phyloP scores from a whole-genome alignment of 2,888 invertebrate species.

The Melipona beecheii region DNA sequence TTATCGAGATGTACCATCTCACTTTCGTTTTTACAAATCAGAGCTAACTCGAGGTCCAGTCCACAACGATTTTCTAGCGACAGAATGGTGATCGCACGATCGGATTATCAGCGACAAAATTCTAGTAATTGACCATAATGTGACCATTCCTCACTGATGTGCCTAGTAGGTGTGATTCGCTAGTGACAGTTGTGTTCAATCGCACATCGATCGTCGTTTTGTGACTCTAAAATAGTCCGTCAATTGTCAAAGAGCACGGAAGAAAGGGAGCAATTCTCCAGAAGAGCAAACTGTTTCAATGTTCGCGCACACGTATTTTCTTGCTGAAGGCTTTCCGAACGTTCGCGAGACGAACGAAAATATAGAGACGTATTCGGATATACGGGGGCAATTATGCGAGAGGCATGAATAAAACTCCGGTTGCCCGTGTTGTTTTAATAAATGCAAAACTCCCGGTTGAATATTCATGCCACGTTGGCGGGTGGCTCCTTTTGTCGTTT shows the following conservation, averaged over 20 bases:
- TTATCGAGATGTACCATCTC: too few relatives aligned
- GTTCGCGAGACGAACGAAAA: constrained; percentile 36
- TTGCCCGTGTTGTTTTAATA: constrained; percentile 79
- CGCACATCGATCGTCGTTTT: too few relatives aligned
- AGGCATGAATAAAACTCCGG: constrained; percentile 74
- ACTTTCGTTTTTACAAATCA: too few relatives aligned
- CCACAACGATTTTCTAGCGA: too few relatives aligned
- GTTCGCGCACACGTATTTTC: not conserved
- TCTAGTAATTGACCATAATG: too few relatives aligned
- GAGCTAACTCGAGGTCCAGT: too few relatives aligned
- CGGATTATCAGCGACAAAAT: too few relatives aligned
- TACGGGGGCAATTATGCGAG: constrained; percentile 76
- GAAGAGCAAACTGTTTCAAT: not conserved
- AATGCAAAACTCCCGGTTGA: constrained; percentile 78
- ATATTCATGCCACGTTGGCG: constrained; percentile 76
- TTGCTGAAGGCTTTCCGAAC: constrained; percentile 1
- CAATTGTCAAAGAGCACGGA: not conserved
- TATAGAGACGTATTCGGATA: constrained; percentile 61
- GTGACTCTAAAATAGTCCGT: too few relatives aligned
- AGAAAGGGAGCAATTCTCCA: not conserved
- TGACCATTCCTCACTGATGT: too few relatives aligned
- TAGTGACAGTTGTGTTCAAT: too few relatives aligned
- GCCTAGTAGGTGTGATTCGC: too few relatives aligned
- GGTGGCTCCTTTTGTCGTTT: constrained; percentile 79
- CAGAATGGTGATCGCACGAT: too few relatives aligned